Evolutionary conservation across 2,888 invertebrate species (phyloP).

Genomic region (Cantharis rufa): DNA sequence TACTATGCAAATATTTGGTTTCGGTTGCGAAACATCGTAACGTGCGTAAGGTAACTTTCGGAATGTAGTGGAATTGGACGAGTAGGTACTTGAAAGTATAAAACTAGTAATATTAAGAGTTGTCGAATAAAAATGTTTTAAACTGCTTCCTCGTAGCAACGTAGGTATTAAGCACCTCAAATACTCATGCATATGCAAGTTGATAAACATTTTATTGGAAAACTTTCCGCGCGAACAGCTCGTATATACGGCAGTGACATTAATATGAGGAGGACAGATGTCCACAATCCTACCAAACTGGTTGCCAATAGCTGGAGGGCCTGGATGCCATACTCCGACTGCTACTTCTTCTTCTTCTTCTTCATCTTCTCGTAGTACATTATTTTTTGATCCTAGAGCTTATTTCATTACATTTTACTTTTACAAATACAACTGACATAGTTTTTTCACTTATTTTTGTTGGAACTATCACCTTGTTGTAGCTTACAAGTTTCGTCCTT

Average conservation of each 20-base stretch:
- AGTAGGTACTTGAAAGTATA: constrained; percentile 26
- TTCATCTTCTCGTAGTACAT: constrained; percentile 21
- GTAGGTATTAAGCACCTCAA: constrained; percentile 35
- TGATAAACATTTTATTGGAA: constrained; percentile 49
- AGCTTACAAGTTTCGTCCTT: neutral
- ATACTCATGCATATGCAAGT: constrained; percentile 47
- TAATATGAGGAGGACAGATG: constrained; percentile 64
- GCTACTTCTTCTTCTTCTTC: constrained; percentile 16
- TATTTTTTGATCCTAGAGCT: constrained; percentile 26
- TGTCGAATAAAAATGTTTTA: constrained; percentile 25
- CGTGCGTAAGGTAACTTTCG: constrained; percentile 29
- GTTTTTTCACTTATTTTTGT: neutral
- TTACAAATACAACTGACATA: neutral
- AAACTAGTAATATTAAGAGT: constrained; percentile 22
- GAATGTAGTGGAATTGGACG: constrained; percentile 20
- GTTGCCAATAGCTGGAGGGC: constrained; percentile 56
- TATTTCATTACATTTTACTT: constrained; percentile 18
- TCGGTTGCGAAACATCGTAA: constrained; percentile 24
- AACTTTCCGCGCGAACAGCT: constrained; percentile 46
- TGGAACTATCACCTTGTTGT: neutral
- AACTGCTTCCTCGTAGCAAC: constrained; percentile 42
- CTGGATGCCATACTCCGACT: constrained; percentile 43
- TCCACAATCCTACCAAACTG: constrained; percentile 68
- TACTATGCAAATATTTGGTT: constrained; percentile 24
- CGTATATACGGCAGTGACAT: constrained; percentile 53